Percentiles rank a stretch among this genome's conserved stretches.
phyloP scores from a whole-genome alignment of 2,113 vertebrate genomes.

The Sceloporus tristichus region DNA sequence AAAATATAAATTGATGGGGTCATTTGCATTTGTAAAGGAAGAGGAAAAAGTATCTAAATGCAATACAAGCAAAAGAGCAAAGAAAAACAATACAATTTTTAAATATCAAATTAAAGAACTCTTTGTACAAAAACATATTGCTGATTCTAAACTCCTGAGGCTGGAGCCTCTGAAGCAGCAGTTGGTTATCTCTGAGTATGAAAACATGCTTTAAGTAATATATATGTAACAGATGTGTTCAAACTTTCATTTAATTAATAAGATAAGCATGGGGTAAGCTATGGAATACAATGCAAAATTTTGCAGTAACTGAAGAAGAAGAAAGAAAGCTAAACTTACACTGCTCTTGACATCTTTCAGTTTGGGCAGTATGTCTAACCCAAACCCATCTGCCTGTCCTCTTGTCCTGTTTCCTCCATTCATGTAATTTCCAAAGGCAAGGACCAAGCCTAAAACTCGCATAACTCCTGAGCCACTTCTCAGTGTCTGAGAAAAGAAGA shows the following conservation, averaged over 20 bases:
- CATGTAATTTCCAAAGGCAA: conserved; percentile 99
- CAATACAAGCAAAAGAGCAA: not conserved
- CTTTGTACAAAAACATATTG: not conserved
- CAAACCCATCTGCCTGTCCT: conserved; percentile 96
- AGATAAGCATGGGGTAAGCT: not conserved
- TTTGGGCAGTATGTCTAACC: conserved; percentile 95
- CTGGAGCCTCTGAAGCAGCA: not conserved
- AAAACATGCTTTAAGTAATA: not conserved
- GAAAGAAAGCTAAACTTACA: conserved; percentile 80
- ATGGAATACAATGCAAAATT: not conserved
- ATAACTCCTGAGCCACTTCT: conserved; percentile 87
- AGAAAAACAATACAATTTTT: not conserved
- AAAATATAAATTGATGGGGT: not conserved
- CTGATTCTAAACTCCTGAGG: not conserved
- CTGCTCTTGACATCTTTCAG: conserved; percentile 98
- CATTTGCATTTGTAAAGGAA: not conserved
- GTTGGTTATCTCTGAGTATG: not conserved
- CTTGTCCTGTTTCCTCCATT: conserved; percentile 96
- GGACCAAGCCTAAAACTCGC: conserved; percentile 88
- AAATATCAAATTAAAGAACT: not conserved
- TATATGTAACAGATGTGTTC: not conserved
- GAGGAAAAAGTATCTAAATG: not conserved
- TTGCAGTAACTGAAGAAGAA: not conserved
- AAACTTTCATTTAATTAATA: conserved; percentile 2
- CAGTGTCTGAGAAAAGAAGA: conserved; percentile 78